Percentiles rank a stretch among this genome's conserved stretches.
phyloP scores from a whole-genome alignment of 2,797 vertebrate species.

The Crenuchus spilurus region DNA sequence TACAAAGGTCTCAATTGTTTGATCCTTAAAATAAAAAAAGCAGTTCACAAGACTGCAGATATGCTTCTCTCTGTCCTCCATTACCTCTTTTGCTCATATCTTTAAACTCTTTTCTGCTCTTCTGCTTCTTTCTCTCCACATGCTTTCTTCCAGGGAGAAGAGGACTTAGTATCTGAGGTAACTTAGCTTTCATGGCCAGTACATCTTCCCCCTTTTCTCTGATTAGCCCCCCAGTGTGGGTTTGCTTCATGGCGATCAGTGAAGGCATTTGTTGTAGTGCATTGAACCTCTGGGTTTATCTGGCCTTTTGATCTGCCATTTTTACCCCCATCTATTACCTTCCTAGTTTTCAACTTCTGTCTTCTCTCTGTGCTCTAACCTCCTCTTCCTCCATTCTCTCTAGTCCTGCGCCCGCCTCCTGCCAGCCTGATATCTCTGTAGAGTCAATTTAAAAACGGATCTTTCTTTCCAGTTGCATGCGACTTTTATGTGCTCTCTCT shows the following conservation, averaged over 20 bases:
- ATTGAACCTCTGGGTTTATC: constrained; percentile 9
- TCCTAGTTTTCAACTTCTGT: constrained; percentile 22
- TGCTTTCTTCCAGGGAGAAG: constrained; percentile 71
- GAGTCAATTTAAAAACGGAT: constrained; percentile 47
- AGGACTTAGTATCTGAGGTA: constrained; percentile 80
- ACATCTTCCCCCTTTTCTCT: constrained; percentile 34
- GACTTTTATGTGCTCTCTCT: constrained; percentile 42
- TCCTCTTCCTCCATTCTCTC: constrained; percentile 60
- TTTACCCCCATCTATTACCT: constrained; percentile 31
- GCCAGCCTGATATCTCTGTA: constrained; percentile 61
- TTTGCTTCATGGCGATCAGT: constrained; percentile 59
- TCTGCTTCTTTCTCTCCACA: constrained; percentile 67
- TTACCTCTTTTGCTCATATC: neutral
- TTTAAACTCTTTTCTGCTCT: constrained; percentile 51
- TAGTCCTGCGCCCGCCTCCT: constrained; percentile 67
- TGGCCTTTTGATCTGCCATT: constrained; percentile 41
- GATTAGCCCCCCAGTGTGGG: constrained; percentile 53
- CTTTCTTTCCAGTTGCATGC: constrained; percentile 55
- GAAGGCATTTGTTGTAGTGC: constrained; percentile 41
- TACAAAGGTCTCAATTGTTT: too few relatives aligned
- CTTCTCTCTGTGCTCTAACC: constrained; percentile 8
- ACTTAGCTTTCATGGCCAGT: constrained; percentile 49
- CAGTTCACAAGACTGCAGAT: too few relatives aligned
- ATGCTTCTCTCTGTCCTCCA: neutral
- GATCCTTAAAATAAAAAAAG: neutral